phyloP scores from a whole-genome alignment of 2,113 vertebrate species.

The Donacobius atricapilla region DNA sequence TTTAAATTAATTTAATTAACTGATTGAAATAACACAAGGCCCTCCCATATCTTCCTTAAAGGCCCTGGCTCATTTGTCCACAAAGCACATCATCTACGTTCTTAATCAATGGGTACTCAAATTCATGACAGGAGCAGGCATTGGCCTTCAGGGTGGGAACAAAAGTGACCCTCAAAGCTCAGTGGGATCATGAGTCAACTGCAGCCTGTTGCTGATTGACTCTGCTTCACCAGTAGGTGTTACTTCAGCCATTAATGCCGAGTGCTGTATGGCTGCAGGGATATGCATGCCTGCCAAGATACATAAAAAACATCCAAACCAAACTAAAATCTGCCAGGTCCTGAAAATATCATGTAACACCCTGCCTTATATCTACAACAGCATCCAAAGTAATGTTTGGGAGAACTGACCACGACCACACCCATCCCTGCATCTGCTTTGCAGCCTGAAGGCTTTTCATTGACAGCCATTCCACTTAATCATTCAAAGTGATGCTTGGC shows the following conservation, averaged over 20 bases:
- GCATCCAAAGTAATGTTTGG: slow-evolving; percentile 57
- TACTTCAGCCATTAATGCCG: slow-evolving; percentile 68
- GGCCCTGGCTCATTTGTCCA: neutral
- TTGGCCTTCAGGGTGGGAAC: neutral
- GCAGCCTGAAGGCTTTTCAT: slow-evolving; percentile 46
- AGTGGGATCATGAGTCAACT: slow-evolving; percentile 26
- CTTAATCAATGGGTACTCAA: neutral
- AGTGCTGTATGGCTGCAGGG: slow-evolving; percentile 38
- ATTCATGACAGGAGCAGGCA: neutral
- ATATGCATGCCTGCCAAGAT: slow-evolving; percentile 65
- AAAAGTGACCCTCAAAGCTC: neutral
- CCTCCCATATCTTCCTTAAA: neutral
- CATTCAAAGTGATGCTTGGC: slow-evolving; percentile 52
- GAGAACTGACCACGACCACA: slow-evolving; percentile 22
- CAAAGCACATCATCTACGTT: neutral
- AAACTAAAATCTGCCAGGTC: slow-evolving; percentile 73
- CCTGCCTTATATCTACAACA: slow-evolving; percentile 29
- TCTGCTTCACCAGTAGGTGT: slow-evolving; percentile 69
- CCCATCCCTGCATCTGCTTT: slow-evolving; percentile 11
- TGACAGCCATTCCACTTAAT: slow-evolving; percentile 30
- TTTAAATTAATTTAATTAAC: neutral
- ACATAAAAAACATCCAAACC: slow-evolving; percentile 76
- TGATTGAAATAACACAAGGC: neutral
- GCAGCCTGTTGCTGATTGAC: slow-evolving; percentile 43
- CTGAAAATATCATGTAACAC: slow-evolving; percentile 64